phyloP scores from a whole-genome alignment of 2,888 invertebrate genomes.

The Oscheius sp. region DNA sequence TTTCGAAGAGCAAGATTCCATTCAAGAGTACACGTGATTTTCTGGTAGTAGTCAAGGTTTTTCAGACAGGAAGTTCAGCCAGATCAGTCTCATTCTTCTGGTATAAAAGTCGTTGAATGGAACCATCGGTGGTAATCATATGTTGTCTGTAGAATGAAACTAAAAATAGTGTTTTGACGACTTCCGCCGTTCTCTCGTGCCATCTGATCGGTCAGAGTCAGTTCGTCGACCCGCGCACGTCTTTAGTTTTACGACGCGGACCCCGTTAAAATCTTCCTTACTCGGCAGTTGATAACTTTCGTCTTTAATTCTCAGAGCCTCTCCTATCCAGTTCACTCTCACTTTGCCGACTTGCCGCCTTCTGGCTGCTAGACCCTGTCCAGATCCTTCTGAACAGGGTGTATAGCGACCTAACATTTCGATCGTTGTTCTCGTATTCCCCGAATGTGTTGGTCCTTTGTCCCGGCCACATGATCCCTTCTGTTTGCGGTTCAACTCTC shows the following conservation, averaged over 20 bases:
- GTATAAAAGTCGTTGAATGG: too few species aligned
- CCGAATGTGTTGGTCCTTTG: not conserved
- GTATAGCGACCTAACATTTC: not conserved
- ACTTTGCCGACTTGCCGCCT: too few species aligned
- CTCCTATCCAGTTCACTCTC: not conserved
- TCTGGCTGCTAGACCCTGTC: too few species aligned
- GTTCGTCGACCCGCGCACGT: constrained; percentile 5
- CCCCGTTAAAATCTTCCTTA: not conserved
- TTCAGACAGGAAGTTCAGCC: too few species aligned
- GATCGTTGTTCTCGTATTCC: not conserved
- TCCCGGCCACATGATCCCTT: not conserved
- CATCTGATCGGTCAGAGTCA: constrained; percentile 15
- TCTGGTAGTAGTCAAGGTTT: too few species aligned
- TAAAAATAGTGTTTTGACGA: too few species aligned
- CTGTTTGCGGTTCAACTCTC: constrained; percentile 30
- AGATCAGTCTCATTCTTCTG: too few species aligned
- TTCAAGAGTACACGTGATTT: too few species aligned
- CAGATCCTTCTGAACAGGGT: not conserved
- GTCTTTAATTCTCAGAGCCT: not conserved
- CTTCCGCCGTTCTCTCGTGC: not conserved
- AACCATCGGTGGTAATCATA: too few species aligned
- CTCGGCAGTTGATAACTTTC: not conserved
- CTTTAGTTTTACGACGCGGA: not conserved
- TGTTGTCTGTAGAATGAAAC: too few species aligned
- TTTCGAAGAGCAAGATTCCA: too few species aligned